Percentiles rank a stretch among this genome's conserved stretches.
These are phyloP conservation scores for Baronia brevicornis DNA, from an alignment of 2,888 invertebrate genomes.

Conservation along the genomic window DNA sequence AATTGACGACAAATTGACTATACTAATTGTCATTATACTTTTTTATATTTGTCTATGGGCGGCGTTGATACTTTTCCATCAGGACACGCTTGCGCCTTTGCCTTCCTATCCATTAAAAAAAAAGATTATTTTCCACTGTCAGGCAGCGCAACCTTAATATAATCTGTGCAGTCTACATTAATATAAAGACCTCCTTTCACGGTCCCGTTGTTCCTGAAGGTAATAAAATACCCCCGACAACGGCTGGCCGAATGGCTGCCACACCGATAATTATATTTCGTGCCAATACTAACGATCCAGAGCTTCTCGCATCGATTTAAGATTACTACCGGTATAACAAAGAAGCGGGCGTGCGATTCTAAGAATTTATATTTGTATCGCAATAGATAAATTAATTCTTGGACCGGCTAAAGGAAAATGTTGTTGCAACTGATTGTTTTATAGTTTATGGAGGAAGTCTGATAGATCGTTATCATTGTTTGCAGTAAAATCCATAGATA, in stretches of 20 bases:
- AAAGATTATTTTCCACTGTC: no score
- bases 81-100: no score
- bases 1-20: no score
- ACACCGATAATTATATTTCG: conserved; percentile 26
- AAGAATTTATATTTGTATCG: conserved; percentile 12
- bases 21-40: no score
- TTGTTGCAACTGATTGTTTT: no score
- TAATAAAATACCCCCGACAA: conserved; percentile 12
- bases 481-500: no score
- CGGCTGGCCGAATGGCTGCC: conserved; percentile 10
- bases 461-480: no score
- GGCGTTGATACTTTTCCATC: no score
- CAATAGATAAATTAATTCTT: conserved; percentile 7
- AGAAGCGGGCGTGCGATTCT: conserved; percentile 8
- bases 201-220: conserved; percentile 13
- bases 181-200: conserved; percentile 14
- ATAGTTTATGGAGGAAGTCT: no score
- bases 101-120: no score
- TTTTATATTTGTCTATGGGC: no score
- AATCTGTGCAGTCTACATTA: conserved; percentile 12
- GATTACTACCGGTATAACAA: conserved; percentile 20
- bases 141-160: conserved; percentile 6
- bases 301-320: conserved; percentile 21
- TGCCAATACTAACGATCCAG: conserved; percentile 23
- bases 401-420: not conserved